These are phyloP conservation scores for Rhagologus leucostigma DNA, from an alignment of 2,113 vertebrate genomes.

Conservation along the genomic window DNA sequence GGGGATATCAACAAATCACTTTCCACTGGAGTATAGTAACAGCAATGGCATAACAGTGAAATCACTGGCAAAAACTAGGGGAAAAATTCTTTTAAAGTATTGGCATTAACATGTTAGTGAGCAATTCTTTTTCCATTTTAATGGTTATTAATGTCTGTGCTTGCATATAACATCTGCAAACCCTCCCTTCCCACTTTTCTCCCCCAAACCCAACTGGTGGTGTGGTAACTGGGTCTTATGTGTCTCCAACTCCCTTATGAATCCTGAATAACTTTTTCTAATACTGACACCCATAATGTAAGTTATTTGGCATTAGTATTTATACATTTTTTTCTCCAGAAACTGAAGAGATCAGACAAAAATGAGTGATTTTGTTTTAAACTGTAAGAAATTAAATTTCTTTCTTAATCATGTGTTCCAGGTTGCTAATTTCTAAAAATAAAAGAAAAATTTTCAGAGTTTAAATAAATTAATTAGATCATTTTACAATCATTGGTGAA, in stretches of 20 bases:
- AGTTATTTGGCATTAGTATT: background rate
- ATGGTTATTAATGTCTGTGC: slow-evolving; percentile 27
- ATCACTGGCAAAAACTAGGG: slow-evolving; percentile 49
- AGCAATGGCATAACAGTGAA: slow-evolving; percentile 53
- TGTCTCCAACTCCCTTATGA: background rate
- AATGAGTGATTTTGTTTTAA: background rate
- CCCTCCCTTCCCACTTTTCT: background rate
- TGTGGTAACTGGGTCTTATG: background rate
- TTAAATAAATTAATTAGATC: background rate
- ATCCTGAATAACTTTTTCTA: background rate
- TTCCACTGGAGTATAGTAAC: slow-evolving; percentile 27
- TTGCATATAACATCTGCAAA: slow-evolving; percentile 46
- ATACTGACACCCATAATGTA: background rate
- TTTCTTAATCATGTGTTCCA: background rate
- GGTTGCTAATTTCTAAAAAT: background rate
- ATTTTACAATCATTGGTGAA: background rate
- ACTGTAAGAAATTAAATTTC: background rate
- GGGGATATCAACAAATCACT: slow-evolving; percentile 57
- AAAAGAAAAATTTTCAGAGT: background rate
- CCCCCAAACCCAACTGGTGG: background rate
- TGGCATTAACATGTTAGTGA: slow-evolving; percentile 46
- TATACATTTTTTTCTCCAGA: background rate
- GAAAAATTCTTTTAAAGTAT: slow-evolving; percentile 35
- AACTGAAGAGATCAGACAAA: background rate
- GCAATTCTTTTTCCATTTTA: slow-evolving; percentile 42